phyloP scores from a whole-genome alignment of 2,888 invertebrate genomes.

The Drosophila neonasuta region DNA sequence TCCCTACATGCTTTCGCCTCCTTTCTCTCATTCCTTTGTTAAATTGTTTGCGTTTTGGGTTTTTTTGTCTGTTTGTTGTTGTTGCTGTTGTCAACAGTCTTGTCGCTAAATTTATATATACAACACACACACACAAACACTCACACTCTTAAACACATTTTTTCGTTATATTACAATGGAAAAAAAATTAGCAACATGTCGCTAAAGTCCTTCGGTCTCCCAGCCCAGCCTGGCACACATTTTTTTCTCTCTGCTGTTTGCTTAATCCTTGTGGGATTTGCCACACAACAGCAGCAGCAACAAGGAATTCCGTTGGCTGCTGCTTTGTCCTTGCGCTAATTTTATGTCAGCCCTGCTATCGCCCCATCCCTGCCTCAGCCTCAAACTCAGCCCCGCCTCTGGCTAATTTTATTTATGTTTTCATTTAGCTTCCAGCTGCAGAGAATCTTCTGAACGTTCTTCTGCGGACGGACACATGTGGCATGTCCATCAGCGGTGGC shows the following conservation, averaged over 20 bases:
- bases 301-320: conserved; percentile 32
- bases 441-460: neutral
- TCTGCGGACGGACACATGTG: too few species aligned
- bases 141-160: conserved; percentile 33
- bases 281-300: conserved; percentile 12
- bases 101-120: conserved; percentile 56
- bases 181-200: conserved; percentile 69
- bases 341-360: conserved; percentile 30
- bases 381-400: neutral
- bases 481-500: conserved; percentile 58
- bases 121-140: conserved; percentile 26
- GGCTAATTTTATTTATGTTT: conserved; percentile 69
- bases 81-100: conserved; percentile 53
- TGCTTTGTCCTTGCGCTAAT: conserved; percentile 69
- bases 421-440: conserved; percentile 50
- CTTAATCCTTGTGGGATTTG: conserved; percentile 64
- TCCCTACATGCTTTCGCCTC: neutral
- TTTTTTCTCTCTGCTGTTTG: conserved; percentile 3
- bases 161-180: conserved; percentile 55
- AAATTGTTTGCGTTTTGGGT: conserved; percentile 63
- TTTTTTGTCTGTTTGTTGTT: conserved; percentile 46
- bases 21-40: conserved; percentile 26
- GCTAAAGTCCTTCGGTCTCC: conserved; percentile 20
- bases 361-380: neutral
- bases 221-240: conserved; percentile 11